Base-by-base conservation (phyloP, 2,888 invertebrate genomes). In the Lithosia quadra region DNA sequence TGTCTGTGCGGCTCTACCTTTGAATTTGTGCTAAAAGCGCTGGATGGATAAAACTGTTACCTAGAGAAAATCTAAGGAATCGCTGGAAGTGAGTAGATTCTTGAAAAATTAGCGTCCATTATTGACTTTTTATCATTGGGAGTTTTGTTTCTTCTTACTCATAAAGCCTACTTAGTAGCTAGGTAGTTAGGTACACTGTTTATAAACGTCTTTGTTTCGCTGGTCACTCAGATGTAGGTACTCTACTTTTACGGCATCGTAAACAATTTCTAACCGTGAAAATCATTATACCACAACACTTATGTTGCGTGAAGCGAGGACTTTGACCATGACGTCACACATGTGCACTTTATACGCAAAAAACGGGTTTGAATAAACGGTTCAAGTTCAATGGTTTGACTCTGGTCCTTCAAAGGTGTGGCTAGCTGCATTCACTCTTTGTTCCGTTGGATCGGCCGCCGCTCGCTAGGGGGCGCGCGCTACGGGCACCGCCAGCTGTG, bases 381-480 rank as follows among this genome's bases (percentile, higher is more conserved):
- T 78, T 79, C 79, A 74, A 78, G 80, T 84, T 82, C 76, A 78
- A 84, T 83, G 82, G 76, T 85, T 81, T 84, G 74, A 78, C 76
- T 77, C 67, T 79, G 73, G 76, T 76, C 78, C 71, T 66, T 73
- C 71, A 72, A 78, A 88, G 88, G 89, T 87, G 88, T 86, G 88
- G 88, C 58, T 33, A 58, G 58, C 84, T 82, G 78, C 79, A 79
- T 69, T 72, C 70, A 76, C 64, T 81, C 89, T 87, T 86, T 87
- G 87, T 88, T 77, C 76, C 64, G 70, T 67, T 67, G 65, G 69
- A 70, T 63, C 74, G 60, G 65, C 64, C 71, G 58, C 33, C 53
- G 68, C 56, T 24, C 75, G 72, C 76, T 75, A 87, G 88, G 87
- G 89, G 87, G 87, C 88, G 90, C 86, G 75, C 78, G 78, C 72